Evolutionary conservation across 2,888 invertebrate species (phyloP).

Genomic region (Oscheius sp.): DNA sequence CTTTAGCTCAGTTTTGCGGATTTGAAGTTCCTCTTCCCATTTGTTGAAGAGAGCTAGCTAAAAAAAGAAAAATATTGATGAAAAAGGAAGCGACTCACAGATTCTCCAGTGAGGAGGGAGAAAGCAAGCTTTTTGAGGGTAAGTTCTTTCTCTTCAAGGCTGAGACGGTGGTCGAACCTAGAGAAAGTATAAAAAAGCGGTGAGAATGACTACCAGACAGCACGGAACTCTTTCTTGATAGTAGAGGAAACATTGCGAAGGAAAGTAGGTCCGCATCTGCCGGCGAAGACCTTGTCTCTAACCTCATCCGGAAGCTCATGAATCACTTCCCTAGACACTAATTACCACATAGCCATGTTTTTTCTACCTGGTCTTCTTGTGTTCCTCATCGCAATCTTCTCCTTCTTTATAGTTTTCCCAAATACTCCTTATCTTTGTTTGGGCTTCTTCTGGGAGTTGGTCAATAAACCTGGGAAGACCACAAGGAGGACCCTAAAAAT

Average conservation of each 20-base stretch:
- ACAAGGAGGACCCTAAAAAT: constrained; percentile 55
- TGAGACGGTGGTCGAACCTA: constrained; percentile 62
- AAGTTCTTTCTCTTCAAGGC: constrained; percentile 61
- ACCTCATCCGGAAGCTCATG: constrained; percentile 52
- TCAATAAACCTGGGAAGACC: constrained; percentile 60
- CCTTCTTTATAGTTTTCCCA: constrained; percentile 65
- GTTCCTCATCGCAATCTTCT: constrained; percentile 55
- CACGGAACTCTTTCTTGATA: constrained; percentile 59
- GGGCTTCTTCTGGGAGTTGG: constrained; percentile 57
- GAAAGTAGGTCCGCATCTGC: constrained; percentile 66
- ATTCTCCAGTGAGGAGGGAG: constrained; percentile 60
- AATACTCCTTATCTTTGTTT: constrained; percentile 58
- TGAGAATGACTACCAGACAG: constrained; percentile 47
- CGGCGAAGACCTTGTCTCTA: constrained; percentile 62
- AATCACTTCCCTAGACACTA: constrained; percentile 41
- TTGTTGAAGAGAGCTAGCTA: constrained; percentile 65
- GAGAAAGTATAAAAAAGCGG: too few relatives aligned
- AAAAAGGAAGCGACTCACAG: constrained; percentile 42
- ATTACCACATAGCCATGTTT: not conserved
- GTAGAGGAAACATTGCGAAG: constrained; percentile 55
- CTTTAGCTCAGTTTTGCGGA: constrained; percentile 56
- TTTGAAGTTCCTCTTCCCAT: constrained; percentile 64
- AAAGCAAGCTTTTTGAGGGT: constrained; percentile 64
- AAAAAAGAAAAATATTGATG: constrained; percentile 2
- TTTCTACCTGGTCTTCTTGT: constrained; percentile 51